Evolutionary conservation across 92 coral and sea anemone genomes (phyloP), one percentile per base, ranked within the genome.

Genomic region (Umimayanthus chanpuru): DNA sequence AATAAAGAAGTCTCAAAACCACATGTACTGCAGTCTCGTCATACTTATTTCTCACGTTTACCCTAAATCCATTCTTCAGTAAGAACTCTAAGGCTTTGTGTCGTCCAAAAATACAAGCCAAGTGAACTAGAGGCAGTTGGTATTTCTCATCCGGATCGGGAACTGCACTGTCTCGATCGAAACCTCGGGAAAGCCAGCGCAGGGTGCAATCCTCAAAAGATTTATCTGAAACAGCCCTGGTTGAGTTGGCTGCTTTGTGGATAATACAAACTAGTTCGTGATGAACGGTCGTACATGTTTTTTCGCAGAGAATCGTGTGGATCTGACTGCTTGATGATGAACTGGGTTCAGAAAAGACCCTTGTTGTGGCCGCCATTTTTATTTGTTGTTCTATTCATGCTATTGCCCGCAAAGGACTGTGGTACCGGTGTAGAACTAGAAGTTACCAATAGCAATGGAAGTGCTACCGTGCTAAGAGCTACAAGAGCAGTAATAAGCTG

Each of bases 81-180:
- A 91, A 76, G 89, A 89, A 91, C 20, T 91, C 89, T 9, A 91
- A 85, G 18, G 89, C 89, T 53, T 80, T 80, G 72, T 78, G 76
- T 36, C 86, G 90, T 56, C 94, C 94, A 72, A 91, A 91, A 85
- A 89, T 89, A 81, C 92, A 89, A 36, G 90, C 92, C 64, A 91
- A 49, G 75, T 89, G 94, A 47, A 91, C 68, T 2, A 91, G 83
- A 2, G 94, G 94, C 32, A 91, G 58, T 85, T 79, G 89, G 32
- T 89, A 85, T 21, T 79, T 49, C 68, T 79, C 81, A 30, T 70
- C 61, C n/a, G 67, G 81, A 30, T 91, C 94, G 61, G 92, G 92
- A 7, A 91, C 94, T 15, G 80, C 72, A 26, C 73, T 72, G 29
- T 91, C 53, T 41, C 80, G 78, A 50, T 66, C 65, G 87, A 92